A percentile compares a stretch with the other conserved stretches of the same genome.
Evolutionary conservation across 2,888 invertebrate genomes (phyloP).

Genomic region (Agonopterix arenella): DNA sequence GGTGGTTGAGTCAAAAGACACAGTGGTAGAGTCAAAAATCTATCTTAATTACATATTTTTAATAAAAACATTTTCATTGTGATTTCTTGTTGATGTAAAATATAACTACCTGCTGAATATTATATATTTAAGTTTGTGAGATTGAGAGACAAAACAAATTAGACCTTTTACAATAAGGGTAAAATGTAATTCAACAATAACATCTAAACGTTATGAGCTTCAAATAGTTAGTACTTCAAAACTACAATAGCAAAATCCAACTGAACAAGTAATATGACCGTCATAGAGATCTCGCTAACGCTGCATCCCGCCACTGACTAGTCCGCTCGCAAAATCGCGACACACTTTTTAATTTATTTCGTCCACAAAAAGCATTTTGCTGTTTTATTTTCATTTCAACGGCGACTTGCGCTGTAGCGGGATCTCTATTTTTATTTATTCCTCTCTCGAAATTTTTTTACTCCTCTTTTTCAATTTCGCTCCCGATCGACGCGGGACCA

Average conservation of each 20-base stretch:
- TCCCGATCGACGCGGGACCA: slow-evolving; percentile 64
- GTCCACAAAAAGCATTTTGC: slow-evolving; percentile 71
- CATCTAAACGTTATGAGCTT: no score
- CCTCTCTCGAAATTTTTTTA: slow-evolving; percentile 45
- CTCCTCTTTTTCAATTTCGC: slow-evolving; percentile 68
- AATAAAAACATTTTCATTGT: no score
- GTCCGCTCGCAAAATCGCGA: slow-evolving; percentile 56
- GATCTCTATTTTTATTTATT: slow-evolving; percentile 76
- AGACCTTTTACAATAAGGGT: no score
- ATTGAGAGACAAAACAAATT: no score
- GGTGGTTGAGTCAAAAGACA: no score
- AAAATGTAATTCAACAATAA: no score
- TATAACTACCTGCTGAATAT: no score
- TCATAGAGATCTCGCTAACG: not conserved
- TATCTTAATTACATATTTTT: no score
- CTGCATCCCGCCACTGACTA: slow-evolving; percentile 19
- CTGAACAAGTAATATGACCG: not conserved
- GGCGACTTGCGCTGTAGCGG: slow-evolving; percentile 75
- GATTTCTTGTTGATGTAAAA: no score
- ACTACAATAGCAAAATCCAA: not conserved
- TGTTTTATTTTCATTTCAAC: slow-evolving; percentile 75
- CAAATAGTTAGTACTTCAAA: no score
- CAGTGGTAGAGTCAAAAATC: no score
- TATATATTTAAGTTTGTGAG: no score
- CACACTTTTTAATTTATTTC: slow-evolving; percentile 76